Percentiles rank a stretch among this genome's conserved stretches.
These are phyloP conservation scores for Neoitamus cyanurus DNA, from an alignment of 2,888 invertebrate species.

Conservation along the genomic window DNA sequence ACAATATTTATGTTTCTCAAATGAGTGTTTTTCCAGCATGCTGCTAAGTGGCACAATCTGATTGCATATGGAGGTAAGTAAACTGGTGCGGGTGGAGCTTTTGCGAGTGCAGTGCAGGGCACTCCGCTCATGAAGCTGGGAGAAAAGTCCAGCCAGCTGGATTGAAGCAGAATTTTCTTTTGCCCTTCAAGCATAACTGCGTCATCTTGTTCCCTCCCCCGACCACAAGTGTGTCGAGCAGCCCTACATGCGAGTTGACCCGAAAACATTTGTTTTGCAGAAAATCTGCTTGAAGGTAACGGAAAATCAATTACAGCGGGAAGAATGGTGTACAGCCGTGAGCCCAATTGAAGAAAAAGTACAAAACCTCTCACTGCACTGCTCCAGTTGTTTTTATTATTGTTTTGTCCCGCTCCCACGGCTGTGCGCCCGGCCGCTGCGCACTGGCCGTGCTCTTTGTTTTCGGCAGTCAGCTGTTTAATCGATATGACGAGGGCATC, in stretches of 20 bases:
- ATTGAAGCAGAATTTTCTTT: background rate
- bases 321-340: background rate
- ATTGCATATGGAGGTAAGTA: conserved; percentile 35
- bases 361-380: conserved; percentile 19
- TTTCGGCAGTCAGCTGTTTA: conserved; percentile 35
- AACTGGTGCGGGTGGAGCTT: background rate
- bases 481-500: background rate
- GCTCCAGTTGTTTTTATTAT: conserved; percentile 43
- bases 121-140: no score
- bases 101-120: background rate
- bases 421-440: background rate
- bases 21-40: conserved; percentile 13
- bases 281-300: background rate
- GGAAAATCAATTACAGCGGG: conserved; percentile 31
- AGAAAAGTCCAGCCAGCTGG: background rate
- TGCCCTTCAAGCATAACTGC: background rate
- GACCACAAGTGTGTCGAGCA: background rate
- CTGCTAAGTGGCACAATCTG: conserved; percentile 31
- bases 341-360: background rate
- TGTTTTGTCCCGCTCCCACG: conserved; percentile 25
- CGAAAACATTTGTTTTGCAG: background rate
- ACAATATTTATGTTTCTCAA: background rate
- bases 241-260: background rate
- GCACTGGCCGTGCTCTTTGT: background rate
- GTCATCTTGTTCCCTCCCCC: background rate